Percentiles rank a stretch among this genome's conserved stretches.
These are phyloP conservation scores for Ectropis grisescens DNA, from an alignment of 1,140 invertebrate species.

Conservation along the genomic window DNA sequence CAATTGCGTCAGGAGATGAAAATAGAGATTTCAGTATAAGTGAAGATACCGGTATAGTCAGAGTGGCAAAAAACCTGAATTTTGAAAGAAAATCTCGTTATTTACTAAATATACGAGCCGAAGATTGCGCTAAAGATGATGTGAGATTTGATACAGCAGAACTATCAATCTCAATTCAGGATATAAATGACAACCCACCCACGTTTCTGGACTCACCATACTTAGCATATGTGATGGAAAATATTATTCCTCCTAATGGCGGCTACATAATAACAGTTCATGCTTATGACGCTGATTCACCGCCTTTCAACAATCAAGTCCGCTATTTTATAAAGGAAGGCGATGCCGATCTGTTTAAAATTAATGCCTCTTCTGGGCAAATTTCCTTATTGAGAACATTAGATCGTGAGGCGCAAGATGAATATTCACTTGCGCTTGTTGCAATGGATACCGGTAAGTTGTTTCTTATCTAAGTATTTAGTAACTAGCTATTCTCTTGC, in stretches of 20 bases:
- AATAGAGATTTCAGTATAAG: slow-evolving; percentile 92
- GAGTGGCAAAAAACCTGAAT: slow-evolving; percentile 92
- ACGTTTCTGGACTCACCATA: slow-evolving; percentile 93
- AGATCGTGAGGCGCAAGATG: slow-evolving; percentile 85
- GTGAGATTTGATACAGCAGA: slow-evolving; percentile 80
- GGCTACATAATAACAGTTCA: slow-evolving; percentile 85
- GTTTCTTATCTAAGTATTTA: too few relatives aligned
- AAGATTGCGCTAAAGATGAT: slow-evolving; percentile 85
- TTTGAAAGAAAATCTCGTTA: slow-evolving; percentile 91
- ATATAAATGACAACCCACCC: slow-evolving; percentile 96
- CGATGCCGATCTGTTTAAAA: slow-evolving; percentile 87
- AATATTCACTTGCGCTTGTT: slow-evolving; percentile 87
- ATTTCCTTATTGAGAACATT: slow-evolving; percentile 85
- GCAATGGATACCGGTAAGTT: slow-evolving; percentile 93
- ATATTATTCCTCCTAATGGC: slow-evolving; percentile 81
- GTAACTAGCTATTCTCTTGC: background rate
- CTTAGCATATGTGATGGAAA: slow-evolving; percentile 93
- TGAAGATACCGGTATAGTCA: slow-evolving; percentile 89
- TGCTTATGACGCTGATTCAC: slow-evolving; percentile 92
- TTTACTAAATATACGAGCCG: slow-evolving; percentile 85
- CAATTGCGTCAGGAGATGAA: slow-evolving; percentile 89
- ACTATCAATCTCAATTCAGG: slow-evolving; percentile 80
- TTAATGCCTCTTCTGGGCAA: slow-evolving; percentile 91
- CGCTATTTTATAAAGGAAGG: slow-evolving; percentile 94
- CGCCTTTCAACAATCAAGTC: slow-evolving; percentile 89